These are phyloP conservation scores for Taxidea taxus DNA, from an alignment of 2,113 vertebrate genomes.

Conservation along the genomic window DNA sequence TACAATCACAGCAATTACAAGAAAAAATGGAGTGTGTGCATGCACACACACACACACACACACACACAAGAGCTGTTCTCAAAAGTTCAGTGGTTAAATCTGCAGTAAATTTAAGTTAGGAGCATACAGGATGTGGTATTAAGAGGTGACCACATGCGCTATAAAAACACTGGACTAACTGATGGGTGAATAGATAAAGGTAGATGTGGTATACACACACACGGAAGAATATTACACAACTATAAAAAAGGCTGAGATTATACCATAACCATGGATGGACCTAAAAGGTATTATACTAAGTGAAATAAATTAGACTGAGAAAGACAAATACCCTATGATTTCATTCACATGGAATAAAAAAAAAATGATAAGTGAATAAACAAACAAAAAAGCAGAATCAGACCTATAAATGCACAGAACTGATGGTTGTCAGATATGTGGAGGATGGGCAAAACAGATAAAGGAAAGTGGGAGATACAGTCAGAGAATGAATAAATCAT, in stretches of 20 bases:
- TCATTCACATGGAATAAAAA: neutral
- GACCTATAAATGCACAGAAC: neutral
- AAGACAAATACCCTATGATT: neutral
- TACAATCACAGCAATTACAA: neutral
- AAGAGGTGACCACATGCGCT: neutral
- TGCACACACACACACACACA: neutral
- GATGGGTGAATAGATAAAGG: neutral
- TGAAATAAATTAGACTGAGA: neutral
- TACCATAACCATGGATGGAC: neutral
- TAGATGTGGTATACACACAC: neutral
- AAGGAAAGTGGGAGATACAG: neutral
- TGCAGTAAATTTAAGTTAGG: neutral
- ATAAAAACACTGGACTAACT: neutral
- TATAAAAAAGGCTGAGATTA: neutral
- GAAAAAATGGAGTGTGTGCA: neutral
- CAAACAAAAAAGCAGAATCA: neutral
- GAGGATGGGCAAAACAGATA: neutral
- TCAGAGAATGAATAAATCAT: neutral
- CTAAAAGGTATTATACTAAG: neutral
- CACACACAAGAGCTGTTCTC: neutral
- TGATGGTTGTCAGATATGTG: neutral
- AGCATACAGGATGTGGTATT: neutral
- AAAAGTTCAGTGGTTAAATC: neutral
- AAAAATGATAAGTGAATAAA: neutral
- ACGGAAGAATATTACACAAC: neutral